These are phyloP conservation scores for Xanthia togata DNA, from an alignment of 2,888 invertebrate species.

Conservation along the genomic window DNA sequence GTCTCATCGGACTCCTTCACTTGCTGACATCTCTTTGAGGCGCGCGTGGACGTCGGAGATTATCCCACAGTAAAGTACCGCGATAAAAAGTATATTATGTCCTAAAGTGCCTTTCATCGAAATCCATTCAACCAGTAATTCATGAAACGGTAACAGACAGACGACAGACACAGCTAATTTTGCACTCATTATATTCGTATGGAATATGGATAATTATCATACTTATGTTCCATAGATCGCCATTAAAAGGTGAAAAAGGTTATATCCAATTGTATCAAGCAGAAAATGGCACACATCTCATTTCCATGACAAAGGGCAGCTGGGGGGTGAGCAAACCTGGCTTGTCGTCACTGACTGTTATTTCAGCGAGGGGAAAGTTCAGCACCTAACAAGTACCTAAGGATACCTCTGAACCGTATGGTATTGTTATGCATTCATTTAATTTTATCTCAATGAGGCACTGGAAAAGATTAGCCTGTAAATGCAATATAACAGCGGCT, in stretches of 20 bases:
- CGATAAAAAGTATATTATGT: too few relatives aligned
- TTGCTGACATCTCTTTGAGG: too few relatives aligned
- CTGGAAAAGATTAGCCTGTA: neutral
- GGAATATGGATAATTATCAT: neutral
- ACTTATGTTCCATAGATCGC: neutral
- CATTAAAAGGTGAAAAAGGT: neutral
- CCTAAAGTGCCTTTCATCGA: too few relatives aligned
- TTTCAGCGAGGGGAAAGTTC: constrained; percentile 39
- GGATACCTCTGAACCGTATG: neutral
- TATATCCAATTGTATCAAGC: constrained; percentile 11
- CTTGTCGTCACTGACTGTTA: constrained; percentile 22
- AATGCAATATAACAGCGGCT: too few relatives aligned
- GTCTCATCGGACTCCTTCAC: too few relatives aligned
- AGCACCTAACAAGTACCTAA: neutral
- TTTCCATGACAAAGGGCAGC: constrained; percentile 49
- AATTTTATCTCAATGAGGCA: constrained; percentile 6
- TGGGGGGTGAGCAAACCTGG: constrained; percentile 16
- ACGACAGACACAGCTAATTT: neutral
- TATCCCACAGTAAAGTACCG: too few relatives aligned
- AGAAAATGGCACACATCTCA: constrained; percentile 25
- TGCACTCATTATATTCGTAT: neutral
- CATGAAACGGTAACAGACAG: neutral
- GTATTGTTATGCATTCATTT: neutral
- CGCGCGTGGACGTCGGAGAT: neutral
- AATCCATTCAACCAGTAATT: too few relatives aligned